Evolutionary conservation across 2,888 invertebrate genomes (phyloP).

Genomic region (Yponomeuta cagnagella): DNA sequence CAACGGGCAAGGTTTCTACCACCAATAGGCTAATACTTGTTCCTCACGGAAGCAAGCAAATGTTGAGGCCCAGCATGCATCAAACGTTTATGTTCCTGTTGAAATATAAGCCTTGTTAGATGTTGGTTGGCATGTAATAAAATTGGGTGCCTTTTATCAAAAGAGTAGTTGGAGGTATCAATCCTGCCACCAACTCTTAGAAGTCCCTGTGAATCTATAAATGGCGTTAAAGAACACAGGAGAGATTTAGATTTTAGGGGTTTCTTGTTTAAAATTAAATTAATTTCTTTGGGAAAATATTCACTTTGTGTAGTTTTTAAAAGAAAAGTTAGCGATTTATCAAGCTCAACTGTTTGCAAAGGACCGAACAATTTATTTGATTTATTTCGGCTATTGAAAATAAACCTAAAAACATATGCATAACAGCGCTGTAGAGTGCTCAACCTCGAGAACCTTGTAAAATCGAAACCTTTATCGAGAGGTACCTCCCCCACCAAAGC

Average conservation of each 20-base stretch:
- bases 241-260: not conserved
- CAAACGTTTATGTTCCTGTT: too few relatives aligned
- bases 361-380: too few relatives aligned
- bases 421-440: too few relatives aligned
- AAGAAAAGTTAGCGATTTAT: too few relatives aligned
- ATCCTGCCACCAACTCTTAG: not conserved
- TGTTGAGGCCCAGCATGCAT: not conserved
- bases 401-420: too few relatives aligned
- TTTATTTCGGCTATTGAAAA: too few relatives aligned
- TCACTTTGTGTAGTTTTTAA: not conserved
- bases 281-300: not conserved
- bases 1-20: not conserved
- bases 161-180: not conserved
- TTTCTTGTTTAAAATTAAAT: not conserved
- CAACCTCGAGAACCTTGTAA: too few relatives aligned
- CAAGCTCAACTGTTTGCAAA: too few relatives aligned
- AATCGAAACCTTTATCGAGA: too few relatives aligned
- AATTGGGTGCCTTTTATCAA: slow-evolving; percentile 3
- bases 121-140: not conserved
- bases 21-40: not conserved
- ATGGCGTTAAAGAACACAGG: not conserved
- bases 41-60: not conserved
- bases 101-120: not conserved
- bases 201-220: not conserved
- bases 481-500: too few relatives aligned